Percentiles rank a stretch among this genome's conserved stretches.
Evolutionary conservation across 2,113 vertebrate genomes (phyloP).

Genomic region (Datnioides undecimradiatus): DNA sequence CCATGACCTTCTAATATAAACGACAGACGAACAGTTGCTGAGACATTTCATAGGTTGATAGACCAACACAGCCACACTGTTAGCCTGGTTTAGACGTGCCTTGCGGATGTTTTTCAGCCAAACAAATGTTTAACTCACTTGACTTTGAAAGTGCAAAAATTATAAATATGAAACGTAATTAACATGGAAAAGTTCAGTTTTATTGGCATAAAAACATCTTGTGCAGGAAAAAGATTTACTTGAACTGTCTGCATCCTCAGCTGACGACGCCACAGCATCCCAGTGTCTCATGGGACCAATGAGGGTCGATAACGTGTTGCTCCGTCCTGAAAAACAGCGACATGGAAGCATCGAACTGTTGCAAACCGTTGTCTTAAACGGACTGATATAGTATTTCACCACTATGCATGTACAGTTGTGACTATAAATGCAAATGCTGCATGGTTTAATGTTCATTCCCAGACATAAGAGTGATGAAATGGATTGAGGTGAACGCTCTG

Average conservation of each 20-base stretch:
- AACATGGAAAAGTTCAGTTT: too few relatives aligned
- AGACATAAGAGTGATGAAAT: constrained; percentile 31
- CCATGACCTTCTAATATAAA: too few relatives aligned
- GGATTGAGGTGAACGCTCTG: constrained; percentile 29
- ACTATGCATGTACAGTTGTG: not conserved
- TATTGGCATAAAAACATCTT: not conserved
- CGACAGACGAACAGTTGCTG: too few relatives aligned
- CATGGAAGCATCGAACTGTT: not conserved
- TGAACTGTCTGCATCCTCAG: constrained; percentile 49
- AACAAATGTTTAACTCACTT: too few relatives aligned
- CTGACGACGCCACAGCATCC: constrained; percentile 37
- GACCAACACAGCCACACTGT: too few relatives aligned
- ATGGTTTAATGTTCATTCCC: constrained; percentile 16
- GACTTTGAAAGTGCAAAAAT: too few relatives aligned
- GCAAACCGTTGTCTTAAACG: not conserved
- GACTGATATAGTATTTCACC: not conserved
- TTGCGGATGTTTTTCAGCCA: too few relatives aligned
- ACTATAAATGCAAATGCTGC: not conserved
- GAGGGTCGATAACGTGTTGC: constrained; percentile 15
- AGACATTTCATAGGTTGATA: too few relatives aligned
- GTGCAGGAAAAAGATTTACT: constrained; percentile 25
- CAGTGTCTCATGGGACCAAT: constrained; percentile 23
- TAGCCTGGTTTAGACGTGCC: too few relatives aligned
- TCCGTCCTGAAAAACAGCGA: constrained; percentile 49
- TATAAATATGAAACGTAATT: too few relatives aligned